Conservation (phyloP, 1,140 invertebrate genomes). For the Sogatella furcifera region DNA sequence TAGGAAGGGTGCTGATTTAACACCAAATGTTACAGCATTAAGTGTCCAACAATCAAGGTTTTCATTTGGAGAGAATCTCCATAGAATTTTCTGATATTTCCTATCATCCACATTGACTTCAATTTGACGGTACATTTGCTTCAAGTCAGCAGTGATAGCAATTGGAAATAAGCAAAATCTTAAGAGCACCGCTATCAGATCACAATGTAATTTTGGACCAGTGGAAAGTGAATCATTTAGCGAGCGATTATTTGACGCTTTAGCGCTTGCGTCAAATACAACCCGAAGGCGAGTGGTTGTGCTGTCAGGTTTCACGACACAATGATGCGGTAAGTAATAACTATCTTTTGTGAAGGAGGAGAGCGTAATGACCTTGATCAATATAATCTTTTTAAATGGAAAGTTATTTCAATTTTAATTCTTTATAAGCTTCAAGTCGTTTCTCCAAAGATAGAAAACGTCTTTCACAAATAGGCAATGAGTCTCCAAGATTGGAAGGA, state of each 20-base stretch:
- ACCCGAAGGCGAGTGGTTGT: slow-evolving; percentile 22
- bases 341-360: too few species aligned
- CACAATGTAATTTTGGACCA: slow-evolving; percentile 19
- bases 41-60: background rate
- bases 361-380: too few species aligned
- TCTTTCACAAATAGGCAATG: too few species aligned
- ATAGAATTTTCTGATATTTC: slow-evolving; percentile 1
- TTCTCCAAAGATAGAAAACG: too few species aligned
- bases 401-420: too few species aligned
- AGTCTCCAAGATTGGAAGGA: too few species aligned
- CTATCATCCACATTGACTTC: background rate
- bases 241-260: slow-evolving; percentile 15
- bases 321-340: too few species aligned
- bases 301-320: background rate
- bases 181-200: slow-evolving; percentile 6
- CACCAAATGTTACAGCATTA: background rate
- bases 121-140: slow-evolving; percentile 18
- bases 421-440: too few species aligned
- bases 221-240: slow-evolving; percentile 27
- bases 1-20: background rate
- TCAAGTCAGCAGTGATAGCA: slow-evolving; percentile 20
- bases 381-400: too few species aligned
- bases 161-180: slow-evolving; percentile 12
- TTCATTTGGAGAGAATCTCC: too few species aligned
- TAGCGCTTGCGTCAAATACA: slow-evolving; percentile 28